Evolutionary conservation across 2,113 vertebrate species (phyloP).

Genomic region (Leucopsar rothschildi): DNA sequence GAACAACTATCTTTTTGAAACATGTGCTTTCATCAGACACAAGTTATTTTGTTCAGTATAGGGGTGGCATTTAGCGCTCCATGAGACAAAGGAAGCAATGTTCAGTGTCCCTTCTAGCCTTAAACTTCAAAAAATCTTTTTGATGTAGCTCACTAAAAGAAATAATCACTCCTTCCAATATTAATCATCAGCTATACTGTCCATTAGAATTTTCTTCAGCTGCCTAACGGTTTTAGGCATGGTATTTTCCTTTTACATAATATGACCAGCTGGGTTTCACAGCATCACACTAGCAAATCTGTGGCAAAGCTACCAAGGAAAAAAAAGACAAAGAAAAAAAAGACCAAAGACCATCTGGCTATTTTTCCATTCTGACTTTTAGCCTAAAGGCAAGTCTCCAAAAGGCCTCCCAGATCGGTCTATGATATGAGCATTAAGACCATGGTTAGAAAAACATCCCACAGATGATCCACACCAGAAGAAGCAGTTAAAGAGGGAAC

Average conservation of each 20-base stretch:
- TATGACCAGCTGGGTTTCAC: conserved; percentile 17
- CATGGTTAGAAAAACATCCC: not conserved
- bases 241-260: not conserved
- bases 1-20: conserved; percentile 31
- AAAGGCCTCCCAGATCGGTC: not conserved
- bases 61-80: not conserved
- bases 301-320: not conserved
- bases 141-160: conserved; percentile 3
- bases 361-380: conserved; percentile 1
- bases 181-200: not conserved
- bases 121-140: conserved; percentile 39
- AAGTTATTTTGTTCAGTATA: conserved; percentile 38
- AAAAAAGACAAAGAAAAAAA: not conserved
- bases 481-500: not conserved
- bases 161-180: not conserved
- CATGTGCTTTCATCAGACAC: conserved; percentile 19
- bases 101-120: not conserved
- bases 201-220: conserved; percentile 6
- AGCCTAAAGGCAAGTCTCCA: not conserved
- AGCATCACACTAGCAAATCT: not conserved
- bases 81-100: conserved; percentile 42
- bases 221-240: not conserved
- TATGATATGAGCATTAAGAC: not conserved
- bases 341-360: not conserved
- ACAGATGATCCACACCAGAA: not conserved